phyloP scores from a whole-genome alignment of 2,797 vertebrate genomes.

The Vipera latastei region DNA sequence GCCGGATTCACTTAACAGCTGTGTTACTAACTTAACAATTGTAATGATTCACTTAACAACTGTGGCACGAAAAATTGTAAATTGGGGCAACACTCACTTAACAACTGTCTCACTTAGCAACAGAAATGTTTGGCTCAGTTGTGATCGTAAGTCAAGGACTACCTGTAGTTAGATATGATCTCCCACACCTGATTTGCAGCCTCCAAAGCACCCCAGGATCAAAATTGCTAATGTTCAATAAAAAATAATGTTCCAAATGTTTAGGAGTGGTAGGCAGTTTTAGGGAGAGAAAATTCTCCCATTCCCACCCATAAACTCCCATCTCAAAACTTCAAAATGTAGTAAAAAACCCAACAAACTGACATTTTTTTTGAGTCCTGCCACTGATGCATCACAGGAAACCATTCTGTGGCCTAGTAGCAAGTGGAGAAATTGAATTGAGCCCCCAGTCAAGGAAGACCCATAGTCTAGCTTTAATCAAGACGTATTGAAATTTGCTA shows the following conservation, averaged over 20 bases:
- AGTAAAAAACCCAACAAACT: neutral
- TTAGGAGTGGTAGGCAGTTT: neutral
- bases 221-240: neutral
- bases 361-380: neutral
- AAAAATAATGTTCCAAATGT: neutral
- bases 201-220: neutral
- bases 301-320: neutral
- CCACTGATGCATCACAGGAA: neutral
- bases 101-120: neutral
- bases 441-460: neutral
- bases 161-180: neutral
- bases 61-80: neutral
- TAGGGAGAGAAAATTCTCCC: neutral
- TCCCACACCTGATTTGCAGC: neutral
- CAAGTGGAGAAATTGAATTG: neutral
- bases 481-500: neutral
- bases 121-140: neutral
- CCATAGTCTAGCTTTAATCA: neutral
- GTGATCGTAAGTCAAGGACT: neutral
- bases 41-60: neutral
- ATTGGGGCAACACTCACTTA: neutral
- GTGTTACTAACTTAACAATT: neutral
- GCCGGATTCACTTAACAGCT: too few relatives aligned
- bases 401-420: neutral
- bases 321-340: neutral